Conservation (phyloP, 2,797 vertebrate genomes). For the Brachyalestes nurse region DNA sequence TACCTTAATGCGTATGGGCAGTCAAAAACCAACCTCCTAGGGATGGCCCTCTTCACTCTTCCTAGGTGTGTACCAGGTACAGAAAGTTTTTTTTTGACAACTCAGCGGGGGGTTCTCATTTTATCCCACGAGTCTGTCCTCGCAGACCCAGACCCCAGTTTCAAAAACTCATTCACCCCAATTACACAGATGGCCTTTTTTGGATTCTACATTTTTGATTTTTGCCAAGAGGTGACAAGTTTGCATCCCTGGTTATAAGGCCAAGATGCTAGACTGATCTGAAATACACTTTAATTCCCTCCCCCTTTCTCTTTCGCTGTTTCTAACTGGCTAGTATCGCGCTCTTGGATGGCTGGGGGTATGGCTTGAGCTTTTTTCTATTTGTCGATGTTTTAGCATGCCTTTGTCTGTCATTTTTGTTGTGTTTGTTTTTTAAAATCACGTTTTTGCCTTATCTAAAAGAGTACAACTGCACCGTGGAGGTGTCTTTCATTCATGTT, state of each 20-base stretch:
- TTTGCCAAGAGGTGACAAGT: too few species aligned
- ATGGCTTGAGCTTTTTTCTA: constrained; percentile 90
- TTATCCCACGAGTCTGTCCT: too few species aligned
- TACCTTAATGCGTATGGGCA: too few species aligned
- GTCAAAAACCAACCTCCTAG: too few species aligned
- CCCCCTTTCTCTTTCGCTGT: constrained; percentile 58
- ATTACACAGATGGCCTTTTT: too few species aligned
- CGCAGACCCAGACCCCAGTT: too few species aligned
- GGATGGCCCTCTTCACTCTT: too few species aligned
- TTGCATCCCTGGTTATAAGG: neutral
- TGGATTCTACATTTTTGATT: too few species aligned
- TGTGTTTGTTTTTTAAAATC: constrained; percentile 7
- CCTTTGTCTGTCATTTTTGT: constrained; percentile 32
- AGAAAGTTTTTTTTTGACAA: too few species aligned
- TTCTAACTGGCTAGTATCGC: constrained; percentile 78
- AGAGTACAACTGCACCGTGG: constrained; percentile 32
- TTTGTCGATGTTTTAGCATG: constrained; percentile 53
- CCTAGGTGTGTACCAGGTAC: too few species aligned
- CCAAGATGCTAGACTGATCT: constrained; percentile 34
- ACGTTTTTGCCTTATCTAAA: neutral
- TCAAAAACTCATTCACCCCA: too few species aligned
- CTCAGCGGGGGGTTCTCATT: too few species aligned
- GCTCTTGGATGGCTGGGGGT: constrained; percentile 89
- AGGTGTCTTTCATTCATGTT: constrained; percentile 38
- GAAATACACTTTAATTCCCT: constrained; percentile 54